These are phyloP conservation scores for Brachionus calyciflorus DNA, from an alignment of 1,140 invertebrate genomes.

Conservation along the genomic window DNA sequence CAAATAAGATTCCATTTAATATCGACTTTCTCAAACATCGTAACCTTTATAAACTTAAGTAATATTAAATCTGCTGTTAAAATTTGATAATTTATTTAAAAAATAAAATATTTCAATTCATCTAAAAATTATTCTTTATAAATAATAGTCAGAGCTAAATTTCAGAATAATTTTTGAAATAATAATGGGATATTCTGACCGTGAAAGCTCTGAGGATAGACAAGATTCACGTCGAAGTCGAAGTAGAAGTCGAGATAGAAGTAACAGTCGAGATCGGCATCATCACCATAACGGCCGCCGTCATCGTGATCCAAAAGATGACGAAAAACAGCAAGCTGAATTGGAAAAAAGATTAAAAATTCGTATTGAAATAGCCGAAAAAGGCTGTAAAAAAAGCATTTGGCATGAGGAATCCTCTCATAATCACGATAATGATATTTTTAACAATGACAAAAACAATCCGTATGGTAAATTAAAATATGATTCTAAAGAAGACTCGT, in stretches of 20 bases:
- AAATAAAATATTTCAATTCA: too few species aligned
- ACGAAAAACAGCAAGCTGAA: neutral
- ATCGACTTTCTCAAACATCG: too few species aligned
- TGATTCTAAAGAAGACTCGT: neutral
- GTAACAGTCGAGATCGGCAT: neutral
- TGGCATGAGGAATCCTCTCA: constrained; percentile 35
- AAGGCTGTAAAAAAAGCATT: constrained; percentile 32
- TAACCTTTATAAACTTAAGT: too few species aligned
- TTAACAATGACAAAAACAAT: constrained; percentile 35
- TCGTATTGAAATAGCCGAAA: constrained; percentile 44
- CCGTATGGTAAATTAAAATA: constrained; percentile 29
- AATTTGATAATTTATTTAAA: too few species aligned
- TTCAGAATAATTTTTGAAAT: too few species aligned
- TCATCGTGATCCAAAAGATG: neutral
- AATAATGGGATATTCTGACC: constrained; percentile 9
- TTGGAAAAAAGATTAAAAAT: neutral
- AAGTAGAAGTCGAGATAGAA: neutral
- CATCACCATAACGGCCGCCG: neutral
- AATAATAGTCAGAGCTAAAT: too few species aligned
- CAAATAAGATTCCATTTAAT: too few species aligned
- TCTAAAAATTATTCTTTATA: too few species aligned
- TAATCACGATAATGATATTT: constrained; percentile 32
- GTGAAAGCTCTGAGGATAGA: neutral
- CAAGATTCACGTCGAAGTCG: neutral
- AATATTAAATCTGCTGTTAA: too few species aligned